These are phyloP conservation scores for Drosophila tanythrix DNA, from an alignment of 2,888 invertebrate genomes.

Conservation along the genomic window DNA sequence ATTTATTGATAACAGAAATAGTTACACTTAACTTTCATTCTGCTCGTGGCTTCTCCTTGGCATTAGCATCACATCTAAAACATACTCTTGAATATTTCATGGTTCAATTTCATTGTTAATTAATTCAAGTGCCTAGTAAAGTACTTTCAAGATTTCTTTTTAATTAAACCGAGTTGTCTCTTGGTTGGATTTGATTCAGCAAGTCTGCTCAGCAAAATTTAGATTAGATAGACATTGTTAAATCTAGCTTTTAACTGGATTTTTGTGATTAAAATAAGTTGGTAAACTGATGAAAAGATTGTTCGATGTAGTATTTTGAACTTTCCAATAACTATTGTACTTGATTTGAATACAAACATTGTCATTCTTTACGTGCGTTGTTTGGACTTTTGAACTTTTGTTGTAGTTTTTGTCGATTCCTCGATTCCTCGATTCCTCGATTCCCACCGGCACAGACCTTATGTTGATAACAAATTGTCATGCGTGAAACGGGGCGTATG, in stretches of 20 bases:
- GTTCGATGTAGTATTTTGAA: neutral
- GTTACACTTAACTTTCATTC: neutral
- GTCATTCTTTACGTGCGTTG: neutral
- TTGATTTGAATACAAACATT: neutral
- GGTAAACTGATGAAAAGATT: neutral
- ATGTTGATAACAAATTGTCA: neutral
- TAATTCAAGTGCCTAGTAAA: neutral
- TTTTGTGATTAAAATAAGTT: neutral
- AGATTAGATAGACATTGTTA: neutral
- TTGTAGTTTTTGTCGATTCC: neutral
- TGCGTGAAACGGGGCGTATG: neutral
- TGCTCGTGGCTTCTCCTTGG: neutral
- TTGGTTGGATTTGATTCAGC: too few relatives aligned
- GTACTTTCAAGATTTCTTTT: neutral
- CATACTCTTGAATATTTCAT: neutral
- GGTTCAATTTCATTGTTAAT: neutral
- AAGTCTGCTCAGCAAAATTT: too few relatives aligned
- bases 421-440: neutral
- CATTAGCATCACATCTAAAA: neutral
- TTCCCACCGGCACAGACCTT: neutral
- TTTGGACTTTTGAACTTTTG: neutral
- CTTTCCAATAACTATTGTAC: neutral
- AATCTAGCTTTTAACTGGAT: neutral
- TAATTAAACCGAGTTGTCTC: too few relatives aligned
- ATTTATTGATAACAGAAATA: neutral